These are phyloP conservation scores for Eulemur rufifrons DNA, from an alignment of 2,113 vertebrate species.

Conservation along the genomic window DNA sequence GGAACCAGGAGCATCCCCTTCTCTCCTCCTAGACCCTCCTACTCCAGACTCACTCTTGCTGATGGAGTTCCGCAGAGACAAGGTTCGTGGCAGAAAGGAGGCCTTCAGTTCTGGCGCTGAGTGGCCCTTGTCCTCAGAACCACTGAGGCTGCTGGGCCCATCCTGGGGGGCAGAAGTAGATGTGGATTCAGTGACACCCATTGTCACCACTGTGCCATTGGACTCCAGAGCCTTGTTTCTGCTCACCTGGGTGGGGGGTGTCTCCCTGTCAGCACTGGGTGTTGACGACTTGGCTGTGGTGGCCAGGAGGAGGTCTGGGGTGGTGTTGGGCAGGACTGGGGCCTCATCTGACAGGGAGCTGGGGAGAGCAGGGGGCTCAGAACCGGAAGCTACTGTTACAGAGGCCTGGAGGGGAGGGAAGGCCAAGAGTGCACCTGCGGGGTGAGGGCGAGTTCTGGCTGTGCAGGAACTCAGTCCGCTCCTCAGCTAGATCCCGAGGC, in stretches of 20 bases:
- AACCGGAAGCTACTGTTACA: neutral
- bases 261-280: conserved; percentile 70
- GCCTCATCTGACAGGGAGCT: conserved; percentile 83
- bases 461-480: conserved; percentile 75
- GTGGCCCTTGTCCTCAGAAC: neutral
- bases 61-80: conserved; percentile 92
- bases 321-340: conserved; percentile 83
- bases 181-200: neutral
- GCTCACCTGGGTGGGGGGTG: conserved; percentile 54
- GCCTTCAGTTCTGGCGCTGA: conserved; percentile 67
- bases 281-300: conserved; percentile 84
- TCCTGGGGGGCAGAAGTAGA: neutral
- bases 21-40: accelerated
- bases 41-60: conserved; percentile 88
- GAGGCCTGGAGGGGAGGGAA: neutral
- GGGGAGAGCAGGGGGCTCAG: conserved; percentile 28
- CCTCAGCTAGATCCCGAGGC: conserved; percentile 73
- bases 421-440: conserved; percentile 20
- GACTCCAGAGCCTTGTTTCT: neutral
- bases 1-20: neutral
- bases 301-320: conserved; percentile 91
- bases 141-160: neutral
- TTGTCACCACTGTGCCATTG: neutral
- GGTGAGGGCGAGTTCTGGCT: conserved; percentile 46
- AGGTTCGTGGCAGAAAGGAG: conserved; percentile 88